Evolutionary conservation across 2,888 invertebrate species (phyloP).

Genomic region (Dilophus febrilis): DNA sequence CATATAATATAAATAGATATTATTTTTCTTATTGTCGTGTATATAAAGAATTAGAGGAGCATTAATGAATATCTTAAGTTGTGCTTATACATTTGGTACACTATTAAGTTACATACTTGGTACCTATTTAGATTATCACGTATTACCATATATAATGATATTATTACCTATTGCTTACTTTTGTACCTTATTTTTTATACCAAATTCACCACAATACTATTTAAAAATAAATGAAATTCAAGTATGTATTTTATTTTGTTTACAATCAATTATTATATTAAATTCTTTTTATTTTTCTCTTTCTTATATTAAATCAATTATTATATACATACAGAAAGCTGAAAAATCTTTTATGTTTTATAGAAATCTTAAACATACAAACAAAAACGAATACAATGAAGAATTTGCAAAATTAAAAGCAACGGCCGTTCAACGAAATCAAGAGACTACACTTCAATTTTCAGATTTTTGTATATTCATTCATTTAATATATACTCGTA

Average conservation of each 20-base stretch:
- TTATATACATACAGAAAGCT: constrained; percentile 1
- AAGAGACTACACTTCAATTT: neutral
- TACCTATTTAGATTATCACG: constrained; percentile 3
- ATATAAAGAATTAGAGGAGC: constrained; percentile 5
- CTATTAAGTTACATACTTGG: constrained; percentile 4
- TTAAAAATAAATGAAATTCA: constrained; percentile 1
- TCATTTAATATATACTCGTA: too few relatives aligned
- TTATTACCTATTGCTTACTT: constrained; percentile 5
- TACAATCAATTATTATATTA: too few relatives aligned
- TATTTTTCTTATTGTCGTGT: neutral
- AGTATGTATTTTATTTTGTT: neutral
- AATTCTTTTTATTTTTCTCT: too few relatives aligned
- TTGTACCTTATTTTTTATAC: constrained; percentile 2
- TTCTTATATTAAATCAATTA: neutral
- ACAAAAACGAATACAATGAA: neutral
- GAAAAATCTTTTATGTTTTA: constrained; percentile 6
- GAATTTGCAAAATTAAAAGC: neutral
- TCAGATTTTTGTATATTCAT: neutral
- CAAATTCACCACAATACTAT: constrained; percentile 6
- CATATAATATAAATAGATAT: neutral
- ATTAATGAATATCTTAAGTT: constrained; percentile 3
- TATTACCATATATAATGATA: constrained; percentile 3
- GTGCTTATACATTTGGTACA: constrained; percentile 4
- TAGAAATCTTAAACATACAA: constrained; percentile 3
- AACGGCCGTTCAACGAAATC: too few relatives aligned